Evolutionary conservation across 2,888 invertebrate species (phyloP).

Genomic region (Tortricodes alternella): DNA sequence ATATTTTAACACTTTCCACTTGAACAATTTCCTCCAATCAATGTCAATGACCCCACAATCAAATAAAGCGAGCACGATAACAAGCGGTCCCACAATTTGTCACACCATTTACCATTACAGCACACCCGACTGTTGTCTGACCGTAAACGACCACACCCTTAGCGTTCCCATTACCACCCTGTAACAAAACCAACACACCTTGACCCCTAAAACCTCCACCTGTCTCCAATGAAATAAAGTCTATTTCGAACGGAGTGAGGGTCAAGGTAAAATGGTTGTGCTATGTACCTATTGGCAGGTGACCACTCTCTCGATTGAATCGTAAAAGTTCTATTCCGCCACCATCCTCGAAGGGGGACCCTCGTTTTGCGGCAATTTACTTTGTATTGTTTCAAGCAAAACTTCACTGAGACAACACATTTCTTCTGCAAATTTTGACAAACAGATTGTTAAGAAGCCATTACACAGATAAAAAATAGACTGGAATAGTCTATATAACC

Average conservation of each 20-base stretch:
- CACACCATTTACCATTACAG: conserved; percentile 64
- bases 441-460: neutral
- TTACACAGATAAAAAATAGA: too few relatives aligned
- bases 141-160: conserved; percentile 74
- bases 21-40: neutral
- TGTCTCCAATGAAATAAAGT: conserved; percentile 21
- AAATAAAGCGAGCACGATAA: conserved; percentile 63
- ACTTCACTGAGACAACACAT: neutral
- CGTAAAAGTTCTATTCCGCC: conserved; percentile 67
- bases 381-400: conserved; percentile 9
- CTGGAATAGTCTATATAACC: too few relatives aligned
- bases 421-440: neutral
- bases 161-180: conserved; percentile 50
- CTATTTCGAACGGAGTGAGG: conserved; percentile 35
- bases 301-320: conserved; percentile 64
- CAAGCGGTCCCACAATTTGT: conserved; percentile 69
- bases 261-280: conserved; percentile 50
- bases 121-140: conserved; percentile 66
- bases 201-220: conserved; percentile 43
- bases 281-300: conserved; percentile 63
- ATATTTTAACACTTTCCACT: neutral
- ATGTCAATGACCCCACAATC: conserved; percentile 47
- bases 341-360: conserved; percentile 51
- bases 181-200: conserved; percentile 45
- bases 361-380: conserved; percentile 36